These are phyloP conservation scores for Ia io DNA, from an alignment of 2,113 vertebrate genomes.

Conservation along the genomic window DNA sequence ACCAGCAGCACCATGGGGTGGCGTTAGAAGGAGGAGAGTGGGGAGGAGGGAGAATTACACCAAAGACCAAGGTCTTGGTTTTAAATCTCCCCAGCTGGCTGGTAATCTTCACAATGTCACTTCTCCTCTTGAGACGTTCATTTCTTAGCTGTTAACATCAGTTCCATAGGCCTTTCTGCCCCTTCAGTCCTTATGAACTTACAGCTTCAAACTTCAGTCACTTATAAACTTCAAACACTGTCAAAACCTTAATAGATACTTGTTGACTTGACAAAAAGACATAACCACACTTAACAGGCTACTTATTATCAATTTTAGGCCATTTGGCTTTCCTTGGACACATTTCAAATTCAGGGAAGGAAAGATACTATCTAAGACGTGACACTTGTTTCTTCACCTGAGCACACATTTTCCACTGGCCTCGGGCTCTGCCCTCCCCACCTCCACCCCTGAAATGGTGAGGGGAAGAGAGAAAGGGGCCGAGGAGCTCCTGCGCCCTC, in stretches of 20 bases:
- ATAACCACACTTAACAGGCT: background rate
- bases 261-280: slow-evolving; percentile 7
- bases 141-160: background rate
- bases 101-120: background rate
- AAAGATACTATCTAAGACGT: background rate
- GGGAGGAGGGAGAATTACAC: background rate
- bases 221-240: background rate
- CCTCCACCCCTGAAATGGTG: background rate
- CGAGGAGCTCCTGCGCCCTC: background rate
- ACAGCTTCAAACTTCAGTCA: background rate
- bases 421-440: background rate
- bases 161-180: background rate
- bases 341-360: background rate
- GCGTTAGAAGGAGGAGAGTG: background rate
- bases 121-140: background rate
- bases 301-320: background rate
- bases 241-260: background rate
- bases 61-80: background rate
- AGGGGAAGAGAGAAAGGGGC: background rate
- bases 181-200: background rate
- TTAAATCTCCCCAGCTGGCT: background rate
- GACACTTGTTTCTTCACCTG: background rate
- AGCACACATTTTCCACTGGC: background rate
- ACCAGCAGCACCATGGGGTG: background rate
- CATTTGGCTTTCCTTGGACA: background rate